Evolutionary conservation across 2,113 vertebrate genomes (phyloP).

Genomic region (Gopherus flavomarginatus): DNA sequence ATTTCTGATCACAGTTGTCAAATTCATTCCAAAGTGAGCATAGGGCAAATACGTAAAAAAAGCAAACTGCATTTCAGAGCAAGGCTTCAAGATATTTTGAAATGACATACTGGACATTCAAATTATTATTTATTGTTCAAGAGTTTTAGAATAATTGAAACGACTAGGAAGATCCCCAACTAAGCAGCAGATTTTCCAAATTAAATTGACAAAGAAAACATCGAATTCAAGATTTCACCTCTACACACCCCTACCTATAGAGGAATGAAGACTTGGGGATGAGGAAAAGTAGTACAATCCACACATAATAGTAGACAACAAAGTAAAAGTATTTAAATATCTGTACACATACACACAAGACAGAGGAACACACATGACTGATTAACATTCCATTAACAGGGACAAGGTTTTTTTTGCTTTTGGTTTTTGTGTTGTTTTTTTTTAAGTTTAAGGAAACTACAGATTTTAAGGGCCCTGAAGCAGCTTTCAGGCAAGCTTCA

Average conservation of each 20-base stretch:
- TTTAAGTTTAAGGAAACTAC: conserved; percentile 11
- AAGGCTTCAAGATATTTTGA: not conserved
- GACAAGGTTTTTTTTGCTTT: conserved; percentile 66
- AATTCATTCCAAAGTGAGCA: not conserved
- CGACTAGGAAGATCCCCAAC: rapidly evolving
- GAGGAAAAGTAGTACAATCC: not conserved
- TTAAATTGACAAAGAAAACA: not conserved
- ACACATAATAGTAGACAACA: conserved; percentile 39
- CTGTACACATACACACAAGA: conserved; percentile 51
- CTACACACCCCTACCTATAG: not conserved
- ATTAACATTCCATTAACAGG: conserved; percentile 38
- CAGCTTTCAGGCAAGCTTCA: not conserved
- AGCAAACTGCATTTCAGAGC: not conserved
- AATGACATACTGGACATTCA: not conserved
- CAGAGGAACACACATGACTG: conserved; percentile 55
- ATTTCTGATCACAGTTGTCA: not conserved
- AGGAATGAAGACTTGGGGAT: conserved; percentile 10
- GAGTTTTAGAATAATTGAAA: not conserved
- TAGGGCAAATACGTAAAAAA: not conserved
- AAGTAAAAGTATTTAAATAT: conserved; percentile 68
- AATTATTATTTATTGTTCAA: not conserved
- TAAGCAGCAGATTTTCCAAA: not conserved
- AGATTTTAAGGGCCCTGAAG: conserved; percentile 26
- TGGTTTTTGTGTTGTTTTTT: not conserved
- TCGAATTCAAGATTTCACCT: not conserved